Evolutionary conservation across 2,797 vertebrate genomes (phyloP).

Genomic region (Hapalemur alaotrensis): DNA sequence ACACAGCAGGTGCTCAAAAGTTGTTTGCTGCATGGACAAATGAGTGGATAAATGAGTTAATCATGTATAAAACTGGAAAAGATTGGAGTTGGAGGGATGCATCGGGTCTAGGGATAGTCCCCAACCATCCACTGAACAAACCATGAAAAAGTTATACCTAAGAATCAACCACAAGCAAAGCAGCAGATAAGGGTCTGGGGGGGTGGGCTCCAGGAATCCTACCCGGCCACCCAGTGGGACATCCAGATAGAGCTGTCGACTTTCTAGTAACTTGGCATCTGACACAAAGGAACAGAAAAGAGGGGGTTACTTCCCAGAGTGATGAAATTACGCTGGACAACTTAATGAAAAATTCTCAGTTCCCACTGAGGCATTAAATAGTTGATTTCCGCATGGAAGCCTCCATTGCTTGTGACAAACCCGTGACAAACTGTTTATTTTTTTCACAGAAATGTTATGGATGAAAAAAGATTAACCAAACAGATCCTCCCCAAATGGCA

Average conservation of each 20-base stretch:
- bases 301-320: constrained; percentile 9
- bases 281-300: not conserved
- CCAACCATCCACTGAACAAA: rapidly evolving
- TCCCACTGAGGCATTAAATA: constrained; percentile 71
- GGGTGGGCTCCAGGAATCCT: not conserved
- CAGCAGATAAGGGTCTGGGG: rapidly evolving
- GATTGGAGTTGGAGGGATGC: rapidly evolving
- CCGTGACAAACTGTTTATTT: constrained; percentile 61
- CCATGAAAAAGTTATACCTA: rapidly evolving
- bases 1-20: rapidly evolving
- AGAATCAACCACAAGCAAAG: rapidly evolving
- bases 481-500: not conserved
- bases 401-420: constrained; percentile 60
- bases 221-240: rapidly evolving
- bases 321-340: constrained; percentile 77
- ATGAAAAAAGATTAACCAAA: constrained; percentile 45
- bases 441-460: constrained; percentile 47
- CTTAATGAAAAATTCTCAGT: constrained; percentile 70
- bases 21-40: too few species aligned
- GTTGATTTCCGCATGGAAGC: constrained; percentile 78
- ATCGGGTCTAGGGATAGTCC: rapidly evolving
- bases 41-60: rapidly evolving
- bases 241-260: rapidly evolving
- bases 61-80: not conserved
- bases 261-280: not conserved